Evolutionary conservation across 2,797 vertebrate species (phyloP).

Genomic region (Macrochelys suwanniensis): DNA sequence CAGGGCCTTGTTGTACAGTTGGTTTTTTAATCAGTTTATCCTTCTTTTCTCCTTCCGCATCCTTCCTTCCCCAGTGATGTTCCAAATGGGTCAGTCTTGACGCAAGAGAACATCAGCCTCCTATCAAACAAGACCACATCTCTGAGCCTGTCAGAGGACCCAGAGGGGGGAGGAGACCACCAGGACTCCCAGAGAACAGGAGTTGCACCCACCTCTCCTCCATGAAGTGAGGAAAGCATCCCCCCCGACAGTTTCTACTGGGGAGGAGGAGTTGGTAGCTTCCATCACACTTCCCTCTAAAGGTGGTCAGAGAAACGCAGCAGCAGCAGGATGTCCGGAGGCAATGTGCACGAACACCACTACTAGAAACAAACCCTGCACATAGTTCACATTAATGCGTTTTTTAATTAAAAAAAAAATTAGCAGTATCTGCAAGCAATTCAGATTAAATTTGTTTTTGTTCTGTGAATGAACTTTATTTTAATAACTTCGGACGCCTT

Average conservation of each 20-base stretch:
- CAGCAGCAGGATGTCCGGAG: constrained; percentile 77
- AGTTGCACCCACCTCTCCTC: constrained; percentile 81
- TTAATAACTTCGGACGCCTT: constrained; percentile 98
- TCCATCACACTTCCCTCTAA: constrained; percentile 51
- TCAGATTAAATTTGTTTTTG: constrained; percentile 99
- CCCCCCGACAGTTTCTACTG: constrained; percentile 44
- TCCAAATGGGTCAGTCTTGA: constrained; percentile 91
- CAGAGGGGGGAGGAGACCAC: constrained; percentile 83
- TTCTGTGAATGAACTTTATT: constrained; percentile 99
- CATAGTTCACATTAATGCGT: constrained; percentile 89
- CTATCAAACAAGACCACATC: constrained; percentile 91
- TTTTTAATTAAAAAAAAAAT: constrained; percentile 94
- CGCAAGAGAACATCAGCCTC: constrained; percentile 91
- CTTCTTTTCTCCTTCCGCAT: not conserved
- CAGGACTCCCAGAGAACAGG: constrained; percentile 92
- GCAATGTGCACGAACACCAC: constrained; percentile 87
- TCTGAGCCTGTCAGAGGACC: constrained; percentile 90
- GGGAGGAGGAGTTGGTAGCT: constrained; percentile 41
- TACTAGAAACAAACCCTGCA: constrained; percentile 86
- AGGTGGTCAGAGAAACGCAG: constrained; percentile 68
- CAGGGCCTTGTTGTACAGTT: not conserved
- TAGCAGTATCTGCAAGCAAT: constrained; percentile 99
- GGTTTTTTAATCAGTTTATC: not conserved
- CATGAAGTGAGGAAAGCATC: constrained; percentile 65
- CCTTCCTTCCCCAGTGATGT: constrained; percentile 85